Percentiles rank a stretch among this genome's conserved stretches.
Evolutionary conservation across 2,113 vertebrate genomes (phyloP).

Genomic region (Atrichornis clamosus): DNA sequence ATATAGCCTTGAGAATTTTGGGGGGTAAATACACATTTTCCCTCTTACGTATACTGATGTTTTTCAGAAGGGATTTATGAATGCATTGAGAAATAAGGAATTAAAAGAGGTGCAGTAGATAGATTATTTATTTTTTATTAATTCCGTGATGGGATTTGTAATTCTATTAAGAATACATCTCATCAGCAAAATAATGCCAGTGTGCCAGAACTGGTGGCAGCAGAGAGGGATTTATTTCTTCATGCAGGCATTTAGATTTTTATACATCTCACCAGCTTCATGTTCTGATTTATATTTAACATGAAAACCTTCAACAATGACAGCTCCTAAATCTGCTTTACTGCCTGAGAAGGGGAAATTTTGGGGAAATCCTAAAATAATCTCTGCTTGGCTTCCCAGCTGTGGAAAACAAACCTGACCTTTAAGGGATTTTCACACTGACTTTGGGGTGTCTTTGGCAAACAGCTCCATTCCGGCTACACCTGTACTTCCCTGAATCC

Average conservation of each 20-base stretch:
- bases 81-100: not conserved
- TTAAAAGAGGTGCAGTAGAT: not conserved
- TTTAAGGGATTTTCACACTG: not conserved
- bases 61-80: not conserved
- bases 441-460: not conserved
- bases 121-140: not conserved
- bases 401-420: not conserved
- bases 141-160: not conserved
- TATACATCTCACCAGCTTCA: not conserved
- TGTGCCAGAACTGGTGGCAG: not conserved
- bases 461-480: not conserved
- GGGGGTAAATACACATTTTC: not conserved
- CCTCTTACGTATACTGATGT: not conserved
- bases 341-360: not conserved
- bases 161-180: not conserved
- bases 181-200: not conserved
- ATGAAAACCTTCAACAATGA: not conserved
- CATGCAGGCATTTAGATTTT: not conserved
- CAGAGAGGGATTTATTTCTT: not conserved
- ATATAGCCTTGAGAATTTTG: not conserved
- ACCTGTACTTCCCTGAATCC: not conserved
- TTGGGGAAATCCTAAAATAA: not conserved
- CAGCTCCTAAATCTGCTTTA: not conserved
- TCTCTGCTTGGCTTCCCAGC: not conserved
- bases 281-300: not conserved